phyloP scores from a whole-genome alignment of 2,113 vertebrate genomes.

The Campylomormyrus numenius region DNA sequence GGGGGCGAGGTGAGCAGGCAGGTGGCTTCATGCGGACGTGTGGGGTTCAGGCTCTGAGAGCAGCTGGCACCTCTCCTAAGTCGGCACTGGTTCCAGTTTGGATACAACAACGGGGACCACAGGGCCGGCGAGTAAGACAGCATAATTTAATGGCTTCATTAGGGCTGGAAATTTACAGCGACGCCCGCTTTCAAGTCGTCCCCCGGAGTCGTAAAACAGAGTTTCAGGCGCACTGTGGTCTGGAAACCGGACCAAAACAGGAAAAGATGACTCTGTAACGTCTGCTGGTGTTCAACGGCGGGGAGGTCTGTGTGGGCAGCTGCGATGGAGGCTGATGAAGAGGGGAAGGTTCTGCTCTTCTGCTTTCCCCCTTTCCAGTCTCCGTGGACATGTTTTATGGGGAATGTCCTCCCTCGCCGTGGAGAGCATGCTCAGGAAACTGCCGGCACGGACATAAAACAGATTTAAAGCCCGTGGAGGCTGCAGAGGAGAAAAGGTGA shows the following conservation, averaged over 20 bases:
- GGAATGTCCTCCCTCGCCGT: constrained; percentile 10
- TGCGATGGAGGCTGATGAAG: constrained; percentile 16
- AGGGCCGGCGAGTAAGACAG: not conserved
- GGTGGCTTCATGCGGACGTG: not conserved
- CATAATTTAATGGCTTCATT: constrained; percentile 21
- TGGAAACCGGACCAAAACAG: constrained; percentile 22
- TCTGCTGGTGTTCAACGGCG: not conserved
- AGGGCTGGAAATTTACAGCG: constrained; percentile 12
- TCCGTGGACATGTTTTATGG: constrained; percentile 18
- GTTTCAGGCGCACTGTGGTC: not conserved
- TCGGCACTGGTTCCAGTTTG: not conserved
- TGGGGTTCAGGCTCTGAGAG: not conserved
- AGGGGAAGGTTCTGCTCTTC: constrained; percentile 13
- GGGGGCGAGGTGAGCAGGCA: not conserved
- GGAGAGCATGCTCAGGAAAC: constrained; percentile 13
- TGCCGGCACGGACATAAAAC: not conserved
- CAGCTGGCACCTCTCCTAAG: not conserved
- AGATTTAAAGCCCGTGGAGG: constrained; percentile 18
- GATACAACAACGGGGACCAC: not conserved
- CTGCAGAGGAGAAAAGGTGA: constrained; percentile 8
- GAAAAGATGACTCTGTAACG: not conserved
- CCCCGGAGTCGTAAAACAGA: not conserved
- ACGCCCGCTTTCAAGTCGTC: constrained; percentile 14
- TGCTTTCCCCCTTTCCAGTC: not conserved
- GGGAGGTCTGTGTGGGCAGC: constrained; percentile 26